Conservation (phyloP, 1,140 invertebrate species). For the Penaeus japonicus region DNA sequence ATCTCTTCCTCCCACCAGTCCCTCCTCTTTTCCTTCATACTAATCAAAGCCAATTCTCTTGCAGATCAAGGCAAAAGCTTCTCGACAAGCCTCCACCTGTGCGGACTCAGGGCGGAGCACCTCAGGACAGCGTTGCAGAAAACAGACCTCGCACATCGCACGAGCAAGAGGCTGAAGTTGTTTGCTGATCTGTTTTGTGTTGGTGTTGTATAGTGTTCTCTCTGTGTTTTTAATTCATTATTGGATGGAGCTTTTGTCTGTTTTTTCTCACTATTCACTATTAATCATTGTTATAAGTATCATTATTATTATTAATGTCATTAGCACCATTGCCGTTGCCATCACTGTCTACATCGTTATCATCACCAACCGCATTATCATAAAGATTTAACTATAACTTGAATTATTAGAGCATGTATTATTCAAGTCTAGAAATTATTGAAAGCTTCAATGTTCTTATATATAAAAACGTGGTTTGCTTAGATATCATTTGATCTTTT, state of each 20-base stretch:
- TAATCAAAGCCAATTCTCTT: not conserved
- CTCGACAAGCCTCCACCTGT: constrained; percentile 24
- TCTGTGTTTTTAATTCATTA: not conserved
- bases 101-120: constrained; percentile 46
- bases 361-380: no score
- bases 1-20: no score
- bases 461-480: no score
- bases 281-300: not conserved
- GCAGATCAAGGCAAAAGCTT: constrained; percentile 25
- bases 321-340: no score
- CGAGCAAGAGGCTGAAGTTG: constrained; percentile 39
- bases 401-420: no score
- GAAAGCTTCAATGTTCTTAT: no score
- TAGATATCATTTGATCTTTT: no score
- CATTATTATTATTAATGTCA: no score
- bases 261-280: not conserved
- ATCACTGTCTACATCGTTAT: no score
- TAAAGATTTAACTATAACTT: no score
- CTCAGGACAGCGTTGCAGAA: constrained; percentile 28
- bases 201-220: not conserved
- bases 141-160: constrained; percentile 3
- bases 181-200: constrained; percentile 54
- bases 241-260: not conserved
- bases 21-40: not conserved
- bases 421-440: no score